Evolutionary conservation across 2,113 vertebrate genomes (phyloP), one percentile per base, ranked within the genome.

Genomic region (Oceanites oceanicus): DNA sequence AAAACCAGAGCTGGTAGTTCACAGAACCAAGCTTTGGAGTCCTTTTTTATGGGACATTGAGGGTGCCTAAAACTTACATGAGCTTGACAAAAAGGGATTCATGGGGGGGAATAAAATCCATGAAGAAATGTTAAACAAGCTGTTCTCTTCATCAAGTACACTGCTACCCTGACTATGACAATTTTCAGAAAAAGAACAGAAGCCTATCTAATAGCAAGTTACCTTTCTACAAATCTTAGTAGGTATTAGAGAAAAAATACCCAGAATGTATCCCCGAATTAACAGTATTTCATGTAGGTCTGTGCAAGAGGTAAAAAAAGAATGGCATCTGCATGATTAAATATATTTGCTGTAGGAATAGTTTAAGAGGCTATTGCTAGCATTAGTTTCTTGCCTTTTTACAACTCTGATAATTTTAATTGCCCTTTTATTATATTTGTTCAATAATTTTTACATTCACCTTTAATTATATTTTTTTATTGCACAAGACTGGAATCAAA

Each of bases 401-500:
- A 81, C 89, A 88, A 82, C 32, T 77, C 72, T 66, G 83, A 94
- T 65, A 10, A 85, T 42, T 89, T 94, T 93, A 92, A 94, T 75
- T 94, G 20, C 11, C 32, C 5, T 92, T 95, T 89, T 91, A 91
- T 94, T 89, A 55, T 84, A 92, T 96, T 97, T 96, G 45, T 77
- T 84, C 53, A 86, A 47, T 92, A 71, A 77, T 83, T 94, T 97
- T 94, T 92, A 92, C n/a, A 63, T 86, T 92, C 79, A 88, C 42
- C 10, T 92, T 94, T 92, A 92, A 91, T 95, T 92, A 56, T 53
- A 65, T 53, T 58, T 86, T 94, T 96, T 96, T 80, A 92, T 86
- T 92, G 71, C 74, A 55, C 4, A 10, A 49, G 71, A 45, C 63
- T 70, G 36, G 32, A 44, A 71, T 92, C 68, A 84, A 86, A 92